Base-by-base conservation (phyloP, 1,140 invertebrate species). In the Sminthurinus signatus region DNA sequence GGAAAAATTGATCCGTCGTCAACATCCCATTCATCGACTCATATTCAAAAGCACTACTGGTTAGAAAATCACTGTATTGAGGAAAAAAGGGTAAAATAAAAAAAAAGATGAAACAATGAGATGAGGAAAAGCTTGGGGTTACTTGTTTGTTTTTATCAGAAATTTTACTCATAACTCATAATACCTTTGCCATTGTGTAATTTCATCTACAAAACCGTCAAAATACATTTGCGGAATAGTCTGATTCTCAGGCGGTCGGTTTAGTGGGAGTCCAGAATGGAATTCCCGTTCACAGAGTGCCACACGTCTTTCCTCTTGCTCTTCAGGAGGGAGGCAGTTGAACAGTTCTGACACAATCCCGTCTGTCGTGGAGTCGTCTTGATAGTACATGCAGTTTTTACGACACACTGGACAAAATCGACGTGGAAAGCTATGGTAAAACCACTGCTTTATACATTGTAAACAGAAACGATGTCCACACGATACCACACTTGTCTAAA, bases 321-420 rank as follows among this genome's bases (percentile, higher is more conserved):
- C 50, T 14, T 12, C 19, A 8, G 14, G 8, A 8, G 50, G 50
- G 23, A 52, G 50, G 25, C 50, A 52, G 15, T 52, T 15, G 50
- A 52, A 27, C 4, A 52, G 23, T 5, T 52, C 23, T 28, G 50
- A 52, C 15, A 52, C 23, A 28, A 19, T 52, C 25, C 14, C 50
- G 25, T 52, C 50, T 10, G 27, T 28, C 8, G 14, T 23, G 8
- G 10, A 19, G 50, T 52, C 50, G 23, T 52, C 50, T 52, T 52
- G 50, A 28, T 8, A 25, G 27, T 52, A 52, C 21, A 52, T 28
- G 27, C 50, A 52, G 27, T 52, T 52, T 52, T 52, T 52, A 27
- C 50, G 50, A 23, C 50, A 52, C 3, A 52, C 50, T 27, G 50
- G 50, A 52, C 50, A 52, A 23, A 52, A 29, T 52, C 50, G 50